phyloP scores from a whole-genome alignment of 1,140 invertebrate genomes.

The Megalopta genalis region DNA sequence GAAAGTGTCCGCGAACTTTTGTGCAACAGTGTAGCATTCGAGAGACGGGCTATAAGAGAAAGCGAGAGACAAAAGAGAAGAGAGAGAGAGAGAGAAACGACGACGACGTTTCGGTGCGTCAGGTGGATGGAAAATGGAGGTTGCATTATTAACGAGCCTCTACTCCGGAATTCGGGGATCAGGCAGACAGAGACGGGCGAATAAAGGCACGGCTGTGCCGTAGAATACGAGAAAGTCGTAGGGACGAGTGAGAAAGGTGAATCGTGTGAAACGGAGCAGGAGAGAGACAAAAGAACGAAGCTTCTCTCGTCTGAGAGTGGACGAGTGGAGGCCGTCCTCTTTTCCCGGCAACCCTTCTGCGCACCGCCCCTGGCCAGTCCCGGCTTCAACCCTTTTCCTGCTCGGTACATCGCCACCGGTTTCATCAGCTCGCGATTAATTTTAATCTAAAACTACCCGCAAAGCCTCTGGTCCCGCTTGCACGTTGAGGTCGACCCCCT shows the following conservation, averaged over 20 bases:
- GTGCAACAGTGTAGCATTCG: too few relatives aligned
- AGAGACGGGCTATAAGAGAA: not conserved
- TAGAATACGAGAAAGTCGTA: conserved; percentile 16
- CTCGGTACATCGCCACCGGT: conserved; percentile 58
- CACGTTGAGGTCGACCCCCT: conserved; percentile 60
- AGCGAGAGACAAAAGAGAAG: conserved; percentile 10
- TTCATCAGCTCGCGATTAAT: conserved; percentile 71
- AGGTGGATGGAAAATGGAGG: conserved; percentile 62
- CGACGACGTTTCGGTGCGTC: conserved; percentile 45
- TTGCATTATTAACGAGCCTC: conserved; percentile 63
- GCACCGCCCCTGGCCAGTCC: conserved; percentile 62
- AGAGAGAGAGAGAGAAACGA: conserved; percentile 1
- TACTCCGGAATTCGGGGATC: conserved; percentile 62
- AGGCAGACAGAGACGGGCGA: conserved; percentile 35
- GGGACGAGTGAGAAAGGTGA: not conserved
- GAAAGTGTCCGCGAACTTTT: too few relatives aligned
- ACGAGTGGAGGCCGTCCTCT: conserved; percentile 63
- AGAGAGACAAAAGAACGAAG: conserved; percentile 6
- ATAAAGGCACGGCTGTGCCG: not conserved
- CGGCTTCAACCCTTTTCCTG: conserved; percentile 63
- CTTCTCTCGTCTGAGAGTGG: conserved; percentile 61
- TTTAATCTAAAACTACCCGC: conserved; percentile 70
- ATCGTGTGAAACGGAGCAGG: not conserved
- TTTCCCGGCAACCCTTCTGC: conserved; percentile 57
- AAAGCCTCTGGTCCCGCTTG: conserved; percentile 63